Evolutionary conservation across 2,888 invertebrate species (phyloP).

Genomic region (Cantharis lateralis): DNA sequence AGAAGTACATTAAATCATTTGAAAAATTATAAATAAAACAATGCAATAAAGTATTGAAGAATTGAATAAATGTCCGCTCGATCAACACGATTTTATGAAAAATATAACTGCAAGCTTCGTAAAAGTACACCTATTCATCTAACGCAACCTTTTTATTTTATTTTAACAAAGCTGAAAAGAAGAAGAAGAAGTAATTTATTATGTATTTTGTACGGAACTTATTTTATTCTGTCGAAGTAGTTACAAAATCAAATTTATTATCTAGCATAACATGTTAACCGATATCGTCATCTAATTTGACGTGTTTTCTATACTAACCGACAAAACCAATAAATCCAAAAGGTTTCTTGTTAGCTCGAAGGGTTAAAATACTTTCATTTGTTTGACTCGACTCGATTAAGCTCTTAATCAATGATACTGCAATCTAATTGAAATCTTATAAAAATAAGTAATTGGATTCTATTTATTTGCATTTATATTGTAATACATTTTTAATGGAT

Average conservation of each 20-base stretch:
- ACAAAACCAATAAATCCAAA: slow-evolving; percentile 1
- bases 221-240: neutral
- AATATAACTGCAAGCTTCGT: neutral
- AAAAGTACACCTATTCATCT: neutral
- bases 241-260: neutral
- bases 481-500: neutral
- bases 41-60: neutral
- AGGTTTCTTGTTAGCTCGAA: neutral
- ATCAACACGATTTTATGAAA: neutral
- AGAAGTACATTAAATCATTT: neutral
- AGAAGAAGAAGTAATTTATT: neutral
- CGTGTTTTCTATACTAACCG: neutral
- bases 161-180: neutral
- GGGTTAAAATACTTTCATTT: neutral
- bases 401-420: neutral
- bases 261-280: neutral
- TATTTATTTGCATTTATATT: neutral
- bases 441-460: neutral
- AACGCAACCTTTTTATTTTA: neutral
- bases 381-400: neutral
- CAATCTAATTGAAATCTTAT: neutral
- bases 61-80: neutral
- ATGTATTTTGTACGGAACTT: neutral
- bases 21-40: neutral
- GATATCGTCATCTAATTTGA: slow-evolving; percentile 4